Base-by-base conservation (phyloP, 2,888 invertebrate genomes). In the Eristalis intricaria region DNA sequence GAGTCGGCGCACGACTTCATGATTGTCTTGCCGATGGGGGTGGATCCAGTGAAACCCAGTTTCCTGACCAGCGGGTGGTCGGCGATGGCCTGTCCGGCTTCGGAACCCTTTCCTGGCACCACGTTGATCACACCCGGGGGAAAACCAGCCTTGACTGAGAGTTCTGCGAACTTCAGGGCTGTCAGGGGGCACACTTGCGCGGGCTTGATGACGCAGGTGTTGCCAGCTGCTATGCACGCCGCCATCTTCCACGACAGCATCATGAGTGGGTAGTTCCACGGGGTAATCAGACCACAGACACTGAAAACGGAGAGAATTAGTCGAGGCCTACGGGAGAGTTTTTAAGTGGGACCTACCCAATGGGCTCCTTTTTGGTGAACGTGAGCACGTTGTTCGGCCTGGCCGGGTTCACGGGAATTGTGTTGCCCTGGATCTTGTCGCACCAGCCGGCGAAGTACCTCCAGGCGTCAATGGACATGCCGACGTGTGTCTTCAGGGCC, bases 211-310 rank as follows among this genome's bases (percentile, higher is more conserved):
- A 99, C 96, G 0, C 99, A 98, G 0, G 99, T 98, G 92, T 99
- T 99, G 43, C 99, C 99, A 10, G 99, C 98, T 0, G 99, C 98
- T 65, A 99, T 94, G 91, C 99, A 99, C 3, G 99, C 98, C 0
- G 99, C 98, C 98, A 99, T 98, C 93, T 99, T 99, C 99, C 99
- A 99, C 0, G 98, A 97, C 13, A 99, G 93, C 99, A 99, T 99
- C 99, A 99, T 99, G 11, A 99, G 94, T 0, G 99, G 99, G 92
- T 99, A 99, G 93, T 99, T 99, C 99, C 99, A 99, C 0, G 99
- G 99, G 0, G 98, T 98, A 19, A 99, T 95, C 19, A 99, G 94
- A 0, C 96, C 99, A 90, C 98, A 98, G 3, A 99, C 99, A 0
- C 98, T 96, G 90, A 74, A 93, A 88, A 1, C 35, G 1, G 2